Evolutionary conservation across 2,888 invertebrate genomes (phyloP).

Genomic region (Rhorus exstirpatorius): DNA sequence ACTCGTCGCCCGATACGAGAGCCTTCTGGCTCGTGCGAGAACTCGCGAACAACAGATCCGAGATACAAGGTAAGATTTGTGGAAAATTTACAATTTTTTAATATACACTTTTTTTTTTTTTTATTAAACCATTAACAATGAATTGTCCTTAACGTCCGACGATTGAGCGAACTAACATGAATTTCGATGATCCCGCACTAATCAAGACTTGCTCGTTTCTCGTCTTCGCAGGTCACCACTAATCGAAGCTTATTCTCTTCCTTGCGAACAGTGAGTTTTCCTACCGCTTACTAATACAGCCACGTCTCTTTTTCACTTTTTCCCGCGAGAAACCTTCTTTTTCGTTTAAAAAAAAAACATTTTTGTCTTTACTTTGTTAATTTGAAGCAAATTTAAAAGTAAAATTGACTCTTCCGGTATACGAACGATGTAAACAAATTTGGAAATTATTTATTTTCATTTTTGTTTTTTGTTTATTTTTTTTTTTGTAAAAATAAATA

Average conservation of each 20-base stretch:
- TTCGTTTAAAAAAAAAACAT: no score
- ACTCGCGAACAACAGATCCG: conserved; percentile 92
- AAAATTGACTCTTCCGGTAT: no score
- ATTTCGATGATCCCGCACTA: conserved; percentile 59
- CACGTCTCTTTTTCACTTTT: conserved; percentile 24
- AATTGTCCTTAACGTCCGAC: conserved; percentile 26
- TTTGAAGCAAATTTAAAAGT: no score
- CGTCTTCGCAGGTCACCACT: conserved; percentile 87
- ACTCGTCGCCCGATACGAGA: conserved; percentile 90
- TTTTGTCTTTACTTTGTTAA: no score
- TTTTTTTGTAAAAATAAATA: no score
- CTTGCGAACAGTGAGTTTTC: conserved; percentile 88
- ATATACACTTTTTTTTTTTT: conserved; percentile 20
- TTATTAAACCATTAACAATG: conserved; percentile 28
- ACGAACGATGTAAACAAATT: neutral
- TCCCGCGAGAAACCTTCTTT: neutral
- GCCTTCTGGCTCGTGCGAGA: conserved; percentile 90
- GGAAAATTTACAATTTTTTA: neutral
- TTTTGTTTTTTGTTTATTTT: conserved; percentile 69
- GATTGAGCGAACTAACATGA: conserved; percentile 23
- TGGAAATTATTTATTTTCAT: conserved; percentile 33
- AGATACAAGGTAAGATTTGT: conserved; percentile 90
- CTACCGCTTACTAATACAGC: conserved; percentile 55
- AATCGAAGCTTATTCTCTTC: conserved; percentile 88
- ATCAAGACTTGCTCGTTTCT: conserved; percentile 68